Evolutionary conservation across 2,888 invertebrate genomes (phyloP).

Genomic region (Dermolepida albohirtum): DNA sequence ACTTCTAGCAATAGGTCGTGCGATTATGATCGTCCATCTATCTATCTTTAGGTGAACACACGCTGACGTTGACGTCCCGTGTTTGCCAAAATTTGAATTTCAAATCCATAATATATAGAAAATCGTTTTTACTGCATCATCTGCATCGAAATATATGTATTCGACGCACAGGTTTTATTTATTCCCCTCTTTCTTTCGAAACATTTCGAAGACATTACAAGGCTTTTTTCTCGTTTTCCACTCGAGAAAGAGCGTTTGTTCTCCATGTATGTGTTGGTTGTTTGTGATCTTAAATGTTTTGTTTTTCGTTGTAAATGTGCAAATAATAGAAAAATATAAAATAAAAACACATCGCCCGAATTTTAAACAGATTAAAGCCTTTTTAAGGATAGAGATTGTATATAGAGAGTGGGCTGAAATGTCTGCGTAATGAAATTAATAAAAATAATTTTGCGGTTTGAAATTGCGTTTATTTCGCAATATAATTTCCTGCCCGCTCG

Average conservation of each 20-base stretch:
- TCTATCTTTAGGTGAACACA: slow-evolving; percentile 34
- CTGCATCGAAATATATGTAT: slow-evolving; percentile 39
- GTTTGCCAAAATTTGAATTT: slow-evolving; percentile 43
- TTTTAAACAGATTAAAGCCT: too few relatives aligned
- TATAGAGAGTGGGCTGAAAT: too few relatives aligned
- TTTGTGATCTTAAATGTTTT: slow-evolving; percentile 19
- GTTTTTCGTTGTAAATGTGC: background rate
- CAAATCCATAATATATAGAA: slow-evolving; percentile 42
- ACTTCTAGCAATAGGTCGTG: slow-evolving; percentile 23
- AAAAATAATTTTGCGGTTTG: too few relatives aligned
- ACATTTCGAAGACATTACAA: slow-evolving; percentile 28
- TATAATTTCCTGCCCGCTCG: too few relatives aligned
- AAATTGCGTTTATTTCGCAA: too few relatives aligned
- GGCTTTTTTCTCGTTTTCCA: slow-evolving; percentile 25
- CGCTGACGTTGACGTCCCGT: slow-evolving; percentile 29
- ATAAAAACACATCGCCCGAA: too few relatives aligned
- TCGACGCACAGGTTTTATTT: slow-evolving; percentile 35
- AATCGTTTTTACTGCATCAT: slow-evolving; percentile 43
- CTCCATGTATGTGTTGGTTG: slow-evolving; percentile 1
- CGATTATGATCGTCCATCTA: slow-evolving; percentile 34
- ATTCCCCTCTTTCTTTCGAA: slow-evolving; percentile 20
- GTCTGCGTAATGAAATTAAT: too few relatives aligned
- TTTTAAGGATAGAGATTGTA: too few relatives aligned
- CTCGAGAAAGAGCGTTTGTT: slow-evolving; percentile 8
- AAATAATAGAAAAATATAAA: background rate